phyloP scores from a whole-genome alignment of 2,888 invertebrate genomes.

The Acholoe squamosa region DNA sequence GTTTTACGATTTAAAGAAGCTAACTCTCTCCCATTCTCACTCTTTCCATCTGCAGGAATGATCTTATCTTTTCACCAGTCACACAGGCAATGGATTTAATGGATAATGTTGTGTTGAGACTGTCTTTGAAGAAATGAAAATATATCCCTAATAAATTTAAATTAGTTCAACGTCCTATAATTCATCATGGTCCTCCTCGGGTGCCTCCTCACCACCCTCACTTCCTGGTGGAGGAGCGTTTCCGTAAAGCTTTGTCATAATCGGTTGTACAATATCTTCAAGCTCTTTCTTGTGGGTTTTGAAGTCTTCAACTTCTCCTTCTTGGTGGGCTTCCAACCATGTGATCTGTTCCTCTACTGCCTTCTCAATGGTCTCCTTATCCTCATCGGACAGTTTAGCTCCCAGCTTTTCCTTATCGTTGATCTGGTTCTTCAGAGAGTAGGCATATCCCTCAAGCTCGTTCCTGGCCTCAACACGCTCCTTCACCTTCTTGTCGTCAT shows the following conservation, averaged over 20 bases:
- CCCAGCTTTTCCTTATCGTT: constrained; percentile 98
- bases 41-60: constrained; percentile 41
- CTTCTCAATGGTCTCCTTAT: constrained; percentile 95
- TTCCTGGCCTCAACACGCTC: constrained; percentile 97
- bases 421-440: constrained; percentile 98
- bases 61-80: background rate
- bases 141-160: constrained; percentile 37
- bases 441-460: constrained; percentile 96
- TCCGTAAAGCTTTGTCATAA: constrained; percentile 95
- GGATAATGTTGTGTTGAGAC: constrained; percentile 43
- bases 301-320: constrained; percentile 95
- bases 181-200: constrained; percentile 87
- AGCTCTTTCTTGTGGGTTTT: constrained; percentile 96
- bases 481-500: constrained; percentile 95
- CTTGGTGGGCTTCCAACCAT: constrained; percentile 98
- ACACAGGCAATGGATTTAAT: constrained; percentile 39
- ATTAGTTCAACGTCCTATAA: constrained; percentile 68
- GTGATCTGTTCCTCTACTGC: constrained; percentile 98
- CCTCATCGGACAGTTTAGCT: constrained; percentile 92
- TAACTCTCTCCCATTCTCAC: constrained; percentile 7
- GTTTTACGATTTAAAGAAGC: background rate
- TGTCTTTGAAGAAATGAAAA: constrained; percentile 45
- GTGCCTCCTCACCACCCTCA: constrained; percentile 84
- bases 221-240: constrained; percentile 87
- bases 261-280: constrained; percentile 97